phyloP scores from a whole-genome alignment of 1,140 invertebrate genomes.

The Trachymyrmex cornetzi region DNA sequence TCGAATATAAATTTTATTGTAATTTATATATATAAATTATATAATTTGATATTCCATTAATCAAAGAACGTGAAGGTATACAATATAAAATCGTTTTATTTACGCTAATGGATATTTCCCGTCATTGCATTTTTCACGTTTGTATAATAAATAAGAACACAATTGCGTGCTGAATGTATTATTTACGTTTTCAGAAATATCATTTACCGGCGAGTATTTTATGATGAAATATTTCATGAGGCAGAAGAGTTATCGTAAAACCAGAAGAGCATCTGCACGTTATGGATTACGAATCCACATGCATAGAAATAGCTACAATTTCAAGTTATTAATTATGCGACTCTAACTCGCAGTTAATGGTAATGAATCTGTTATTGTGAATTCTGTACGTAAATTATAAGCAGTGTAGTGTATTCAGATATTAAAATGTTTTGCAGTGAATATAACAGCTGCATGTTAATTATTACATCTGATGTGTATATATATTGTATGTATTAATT shows the following conservation, averaged over 20 bases:
- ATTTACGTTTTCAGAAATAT: constrained; percentile 54
- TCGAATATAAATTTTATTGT: constrained; percentile 3
- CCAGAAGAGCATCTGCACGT: constrained; percentile 25
- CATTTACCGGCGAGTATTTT: constrained; percentile 50
- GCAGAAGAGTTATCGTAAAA: constrained; percentile 56
- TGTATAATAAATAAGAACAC: constrained; percentile 40
- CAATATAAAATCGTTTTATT: constrained; percentile 49
- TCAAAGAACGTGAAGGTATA: neutral
- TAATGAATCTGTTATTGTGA: constrained; percentile 63
- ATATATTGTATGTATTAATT: neutral
- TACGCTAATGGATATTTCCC: constrained; percentile 20
- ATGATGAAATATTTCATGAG: constrained; percentile 50
- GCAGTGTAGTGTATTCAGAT: neutral
- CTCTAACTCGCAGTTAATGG: constrained; percentile 60
- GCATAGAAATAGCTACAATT: constrained; percentile 58
- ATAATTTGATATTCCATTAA: constrained; percentile 26
- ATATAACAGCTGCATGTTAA: neutral
- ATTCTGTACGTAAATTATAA: constrained; percentile 64
- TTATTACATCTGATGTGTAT: neutral
- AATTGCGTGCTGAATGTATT: constrained; percentile 38
- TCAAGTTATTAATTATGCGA: constrained; percentile 68
- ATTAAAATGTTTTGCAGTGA: neutral
- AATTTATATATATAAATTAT: constrained; percentile 12
- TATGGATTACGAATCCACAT: constrained; percentile 63
- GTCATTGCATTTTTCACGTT: constrained; percentile 34